A percentile compares a stretch with the other conserved stretches of the same genome.
These are phyloP conservation scores for Urophycis tenuis DNA, from an alignment of 2,797 vertebrate genomes.

Conservation along the genomic window DNA sequence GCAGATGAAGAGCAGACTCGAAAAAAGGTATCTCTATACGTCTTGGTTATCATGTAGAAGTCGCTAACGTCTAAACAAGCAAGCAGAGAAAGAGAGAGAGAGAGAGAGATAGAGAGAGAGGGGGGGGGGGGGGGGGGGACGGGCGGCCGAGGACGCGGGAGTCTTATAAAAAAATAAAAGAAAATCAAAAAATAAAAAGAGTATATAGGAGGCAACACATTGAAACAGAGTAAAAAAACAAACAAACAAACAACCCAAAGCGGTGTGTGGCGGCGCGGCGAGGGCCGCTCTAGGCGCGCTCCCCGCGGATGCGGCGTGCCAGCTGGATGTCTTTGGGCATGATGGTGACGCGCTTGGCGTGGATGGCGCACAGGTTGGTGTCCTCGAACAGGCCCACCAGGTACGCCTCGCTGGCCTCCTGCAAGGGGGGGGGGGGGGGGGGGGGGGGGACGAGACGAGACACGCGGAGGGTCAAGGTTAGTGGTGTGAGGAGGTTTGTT, in stretches of 20 bases:
- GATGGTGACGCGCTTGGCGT: conserved; percentile 87
- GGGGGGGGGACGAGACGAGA: too few species aligned
- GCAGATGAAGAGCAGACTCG: neutral
- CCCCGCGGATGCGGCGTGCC: conserved; percentile 83
- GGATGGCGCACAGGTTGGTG: conserved; percentile 87
- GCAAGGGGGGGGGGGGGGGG: conserved; percentile 28
- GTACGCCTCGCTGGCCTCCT: conserved; percentile 87
- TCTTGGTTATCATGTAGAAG: conserved; percentile 51
- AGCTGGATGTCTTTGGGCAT: conserved; percentile 93
- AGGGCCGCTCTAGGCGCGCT: conserved; percentile 69
- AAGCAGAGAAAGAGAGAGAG: conserved; percentile 29
- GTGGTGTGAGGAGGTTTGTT: too few species aligned
- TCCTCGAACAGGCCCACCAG: conserved; percentile 84
- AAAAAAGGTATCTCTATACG: neutral
- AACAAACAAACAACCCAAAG: too few species aligned
- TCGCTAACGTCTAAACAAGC: neutral
- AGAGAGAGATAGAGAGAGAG: too few species aligned
- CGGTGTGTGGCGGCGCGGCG: conserved; percentile 4
- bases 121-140: neutral
- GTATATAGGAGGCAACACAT: conserved; percentile 37
- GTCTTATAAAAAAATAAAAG: conserved; percentile 12
- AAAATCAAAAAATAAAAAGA: conserved; percentile 30
- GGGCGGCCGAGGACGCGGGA: conserved; percentile 21
- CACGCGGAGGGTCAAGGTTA: too few species aligned
- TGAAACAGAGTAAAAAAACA: neutral